Evolutionary conservation across 2,113 vertebrate genomes (phyloP), one percentile per base, ranked within the genome.

Genomic region (Pandion haliaetus): DNA sequence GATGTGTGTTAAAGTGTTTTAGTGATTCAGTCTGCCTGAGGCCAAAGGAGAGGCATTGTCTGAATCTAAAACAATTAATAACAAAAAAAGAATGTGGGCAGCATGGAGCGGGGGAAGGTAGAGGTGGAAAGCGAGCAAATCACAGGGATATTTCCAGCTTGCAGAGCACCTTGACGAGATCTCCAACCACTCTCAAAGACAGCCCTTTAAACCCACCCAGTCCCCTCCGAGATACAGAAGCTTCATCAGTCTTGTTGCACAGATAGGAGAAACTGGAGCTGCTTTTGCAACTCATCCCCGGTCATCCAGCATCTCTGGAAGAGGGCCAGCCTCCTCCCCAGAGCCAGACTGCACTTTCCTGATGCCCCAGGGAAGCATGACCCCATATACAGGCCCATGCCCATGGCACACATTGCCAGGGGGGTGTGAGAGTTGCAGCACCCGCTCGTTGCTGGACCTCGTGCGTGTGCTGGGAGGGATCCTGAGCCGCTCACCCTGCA

Each of bases 1-100:
- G 91, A 95, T 96, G 96, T 86, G 45, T 76, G 82, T 67, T 97
- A 71, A 96, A 97, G 89, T 82, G 87, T 90, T 95, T 80, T 82
- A 95, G 91, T 96, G 95, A 96, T 96, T 96, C 91, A 96, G 93
- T 88, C 91, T 96, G 96, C 94, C 96, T 86, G 78, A 94, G 95
- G 97, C 96, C 82, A 97, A 88, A 97, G 93, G 85, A 96, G 96
- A 96, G 91, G 96, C 93, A 95, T 95, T 97, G 93, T 97, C 94
- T 95, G 94, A 96, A 89, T 95, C 78, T 91, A 88, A 94, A 95
- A 88, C 65, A 94, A 96, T 97, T 95, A 93, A 90, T 92, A 92
- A 88, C 84, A 94, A 96, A 95, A 96, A 92, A 95, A 81, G 50
- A 97, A 90, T 73, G 88, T 76, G 92, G 85, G 93, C 88, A 96